phyloP scores from a whole-genome alignment of 2,113 vertebrate genomes.

The Microcebus murinus region DNA sequence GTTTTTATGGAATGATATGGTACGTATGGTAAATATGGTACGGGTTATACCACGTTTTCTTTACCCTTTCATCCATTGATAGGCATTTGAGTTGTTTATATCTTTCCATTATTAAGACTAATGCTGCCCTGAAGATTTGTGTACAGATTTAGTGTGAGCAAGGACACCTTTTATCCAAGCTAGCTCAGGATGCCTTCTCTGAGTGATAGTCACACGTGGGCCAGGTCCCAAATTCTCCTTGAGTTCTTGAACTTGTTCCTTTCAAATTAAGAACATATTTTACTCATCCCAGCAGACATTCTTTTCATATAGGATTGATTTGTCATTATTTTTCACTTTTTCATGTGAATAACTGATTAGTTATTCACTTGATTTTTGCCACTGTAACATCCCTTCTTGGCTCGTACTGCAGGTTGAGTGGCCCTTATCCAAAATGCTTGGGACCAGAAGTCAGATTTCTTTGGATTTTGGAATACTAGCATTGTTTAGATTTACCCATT shows the following conservation, averaged over 20 bases:
- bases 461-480: neutral
- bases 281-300: neutral
- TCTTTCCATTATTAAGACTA: neutral
- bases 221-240: too few relatives aligned
- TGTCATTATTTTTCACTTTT: neutral
- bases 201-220: neutral
- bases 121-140: neutral
- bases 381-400: neutral
- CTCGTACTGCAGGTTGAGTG: neutral
- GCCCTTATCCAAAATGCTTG: neutral
- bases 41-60: fast-evolving
- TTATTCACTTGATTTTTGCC: neutral
- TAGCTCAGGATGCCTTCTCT: neutral
- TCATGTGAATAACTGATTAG: neutral
- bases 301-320: neutral
- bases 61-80: neutral
- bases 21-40: neutral
- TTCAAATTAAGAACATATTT: neutral
- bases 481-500: neutral
- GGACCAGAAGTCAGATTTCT: neutral
- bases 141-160: fast-evolving
- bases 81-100: neutral
- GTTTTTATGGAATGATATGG: neutral
- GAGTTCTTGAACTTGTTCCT: neutral
- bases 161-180: neutral